Evolutionary conservation across 2,113 vertebrate species (phyloP).

Genomic region (Lophochroa leadbeateri): DNA sequence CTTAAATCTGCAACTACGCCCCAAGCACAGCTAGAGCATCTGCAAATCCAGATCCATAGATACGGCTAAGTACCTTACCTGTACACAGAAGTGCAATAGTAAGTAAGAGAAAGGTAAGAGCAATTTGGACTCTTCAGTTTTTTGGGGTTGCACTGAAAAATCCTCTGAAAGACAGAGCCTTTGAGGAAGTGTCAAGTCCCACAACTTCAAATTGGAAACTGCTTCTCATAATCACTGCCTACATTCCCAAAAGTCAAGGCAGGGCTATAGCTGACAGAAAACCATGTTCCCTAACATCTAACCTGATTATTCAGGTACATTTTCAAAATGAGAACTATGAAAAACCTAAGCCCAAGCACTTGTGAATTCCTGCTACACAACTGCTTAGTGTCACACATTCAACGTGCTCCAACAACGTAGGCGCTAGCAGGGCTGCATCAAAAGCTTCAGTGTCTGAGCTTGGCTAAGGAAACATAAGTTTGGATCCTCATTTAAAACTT

Average conservation of each 20-base stretch:
- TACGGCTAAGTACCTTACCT: fast-evolving
- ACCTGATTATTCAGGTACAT: neutral
- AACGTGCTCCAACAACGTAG: neutral
- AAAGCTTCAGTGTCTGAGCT: constrained; percentile 29
- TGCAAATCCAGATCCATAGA: neutral
- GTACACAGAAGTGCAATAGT: neutral
- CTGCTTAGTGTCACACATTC: neutral
- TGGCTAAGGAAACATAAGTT: neutral
- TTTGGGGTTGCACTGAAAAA: neutral
- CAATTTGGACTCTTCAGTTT: neutral
- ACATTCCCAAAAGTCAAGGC: neutral
- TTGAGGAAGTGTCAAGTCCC: neutral
- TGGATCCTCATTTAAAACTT: constrained; percentile 15
- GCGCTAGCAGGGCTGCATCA: neutral
- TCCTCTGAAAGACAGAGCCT: neutral
- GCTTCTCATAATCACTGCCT: neutral
- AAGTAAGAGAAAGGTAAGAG: neutral
- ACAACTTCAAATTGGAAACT: neutral
- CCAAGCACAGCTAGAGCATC: neutral
- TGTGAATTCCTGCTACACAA: neutral
- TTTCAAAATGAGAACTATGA: neutral
- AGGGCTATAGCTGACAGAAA: neutral
- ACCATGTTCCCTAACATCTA: neutral
- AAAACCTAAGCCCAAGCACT: neutral
- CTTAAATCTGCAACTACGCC: neutral